These are phyloP conservation scores for Pomatostomus ruficeps DNA, from an alignment of 2,113 vertebrate species.

Conservation along the genomic window DNA sequence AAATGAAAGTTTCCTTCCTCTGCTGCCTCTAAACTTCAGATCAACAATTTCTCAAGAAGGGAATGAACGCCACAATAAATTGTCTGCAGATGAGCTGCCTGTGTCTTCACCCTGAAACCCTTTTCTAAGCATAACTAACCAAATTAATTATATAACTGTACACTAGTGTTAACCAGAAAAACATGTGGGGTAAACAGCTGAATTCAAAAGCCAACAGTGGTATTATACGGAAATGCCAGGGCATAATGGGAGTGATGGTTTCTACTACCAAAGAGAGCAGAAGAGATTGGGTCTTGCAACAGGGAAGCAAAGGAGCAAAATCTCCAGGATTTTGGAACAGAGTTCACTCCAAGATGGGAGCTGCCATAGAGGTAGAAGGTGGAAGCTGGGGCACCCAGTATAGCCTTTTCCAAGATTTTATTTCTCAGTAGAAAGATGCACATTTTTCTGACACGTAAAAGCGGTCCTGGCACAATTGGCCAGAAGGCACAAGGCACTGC, in stretches of 20 bases:
- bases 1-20: neutral
- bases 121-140: neutral
- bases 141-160: neutral
- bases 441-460: neutral
- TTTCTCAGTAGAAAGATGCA: neutral
- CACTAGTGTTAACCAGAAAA: neutral
- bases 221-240: fast-evolving
- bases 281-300: neutral
- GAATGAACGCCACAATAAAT: neutral
- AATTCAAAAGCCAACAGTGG: neutral
- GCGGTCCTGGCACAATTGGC: neutral
- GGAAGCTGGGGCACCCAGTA: neutral
- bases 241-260: neutral
- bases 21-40: neutral
- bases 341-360: neutral
- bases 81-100: neutral
- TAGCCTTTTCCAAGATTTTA: neutral
- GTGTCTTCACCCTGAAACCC: neutral
- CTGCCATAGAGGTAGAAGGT: neutral
- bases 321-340: neutral
- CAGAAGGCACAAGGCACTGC: neutral
- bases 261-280: neutral
- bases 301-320: neutral
- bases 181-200: neutral
- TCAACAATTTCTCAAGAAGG: neutral